Conservation (phyloP, 2,888 invertebrate species). For the Epistrophe eligans region DNA sequence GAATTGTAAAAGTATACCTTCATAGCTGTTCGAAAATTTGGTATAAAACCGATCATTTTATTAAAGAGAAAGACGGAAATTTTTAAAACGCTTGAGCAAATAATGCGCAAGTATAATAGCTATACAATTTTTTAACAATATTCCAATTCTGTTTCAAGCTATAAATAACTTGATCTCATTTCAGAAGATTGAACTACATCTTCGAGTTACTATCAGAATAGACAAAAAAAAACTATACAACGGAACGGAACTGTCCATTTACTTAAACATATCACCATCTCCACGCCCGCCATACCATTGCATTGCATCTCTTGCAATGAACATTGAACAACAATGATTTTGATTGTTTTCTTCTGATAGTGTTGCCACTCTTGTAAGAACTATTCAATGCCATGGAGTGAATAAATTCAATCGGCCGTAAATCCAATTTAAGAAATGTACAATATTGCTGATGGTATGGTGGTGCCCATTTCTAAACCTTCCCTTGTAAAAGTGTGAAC, state of each 20-base stretch:
- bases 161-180: conserved; percentile 18
- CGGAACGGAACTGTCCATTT: neutral
- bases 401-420: conserved; percentile 75
- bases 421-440: conserved; percentile 70
- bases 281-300: too few species aligned
- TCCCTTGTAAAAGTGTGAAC: neutral
- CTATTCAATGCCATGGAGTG: conserved; percentile 31
- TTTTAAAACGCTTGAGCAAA: too few species aligned
- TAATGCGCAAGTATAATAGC: too few species aligned
- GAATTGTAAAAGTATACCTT: too few species aligned
- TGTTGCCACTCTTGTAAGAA: conserved; percentile 36
- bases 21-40: too few species aligned
- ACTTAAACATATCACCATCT: neutral
- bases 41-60: too few species aligned
- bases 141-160: neutral
- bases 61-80: too few species aligned
- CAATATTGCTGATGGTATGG: neutral
- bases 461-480: conserved; percentile 1
- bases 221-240: neutral
- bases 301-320: neutral
- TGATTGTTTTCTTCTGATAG: conserved; percentile 65
- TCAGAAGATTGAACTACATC: neutral
- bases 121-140: neutral
- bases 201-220: too few species aligned
- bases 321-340: conserved; percentile 50